These are phyloP conservation scores for Macrochelys suwanniensis DNA, from an alignment of 2,797 vertebrate species.

Conservation along the genomic window DNA sequence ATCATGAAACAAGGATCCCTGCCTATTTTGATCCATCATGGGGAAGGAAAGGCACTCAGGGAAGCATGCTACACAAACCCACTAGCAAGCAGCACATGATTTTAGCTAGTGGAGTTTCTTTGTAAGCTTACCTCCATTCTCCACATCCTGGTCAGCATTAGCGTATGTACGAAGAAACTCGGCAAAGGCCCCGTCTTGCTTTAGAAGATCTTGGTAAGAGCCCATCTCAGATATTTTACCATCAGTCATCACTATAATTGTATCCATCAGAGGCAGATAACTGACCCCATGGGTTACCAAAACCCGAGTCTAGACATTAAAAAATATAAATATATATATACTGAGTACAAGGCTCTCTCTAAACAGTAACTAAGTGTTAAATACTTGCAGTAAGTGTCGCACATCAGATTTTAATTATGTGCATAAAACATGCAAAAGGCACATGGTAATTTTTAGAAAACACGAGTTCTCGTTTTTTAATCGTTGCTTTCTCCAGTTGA, in stretches of 20 bases:
- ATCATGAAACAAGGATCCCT: not conserved
- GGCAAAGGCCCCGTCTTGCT: slow-evolving; percentile 89
- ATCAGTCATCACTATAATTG: slow-evolving; percentile 92
- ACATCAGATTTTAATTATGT: not conserved
- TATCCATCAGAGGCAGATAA: slow-evolving; percentile 89
- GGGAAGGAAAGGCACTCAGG: not conserved
- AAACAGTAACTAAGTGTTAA: not conserved
- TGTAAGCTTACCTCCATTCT: slow-evolving; percentile 78
- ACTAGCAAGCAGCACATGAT: not conserved
- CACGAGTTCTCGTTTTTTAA: not conserved
- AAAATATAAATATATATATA: not conserved
- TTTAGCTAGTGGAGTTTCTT: not conserved
- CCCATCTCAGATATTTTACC: slow-evolving; percentile 95
- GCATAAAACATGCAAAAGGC: not conserved
- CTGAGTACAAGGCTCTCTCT: not conserved
- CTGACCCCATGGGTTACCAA: slow-evolving; percentile 93
- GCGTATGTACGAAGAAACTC: slow-evolving; percentile 91
- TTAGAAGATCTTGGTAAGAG: slow-evolving; percentile 92
- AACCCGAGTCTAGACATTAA: slow-evolving; percentile 85
- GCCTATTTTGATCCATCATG: rapidly evolving
- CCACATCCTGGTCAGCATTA: slow-evolving; percentile 80
- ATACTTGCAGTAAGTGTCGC: not conserved
- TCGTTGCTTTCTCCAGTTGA: not conserved
- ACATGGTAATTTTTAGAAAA: not conserved
- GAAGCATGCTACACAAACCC: not conserved